A percentile compares a stretch with the other conserved stretches of the same genome.
These are phyloP conservation scores for Rotaria sp. DNA, from an alignment of 2,888 invertebrate species.

Conservation along the genomic window DNA sequence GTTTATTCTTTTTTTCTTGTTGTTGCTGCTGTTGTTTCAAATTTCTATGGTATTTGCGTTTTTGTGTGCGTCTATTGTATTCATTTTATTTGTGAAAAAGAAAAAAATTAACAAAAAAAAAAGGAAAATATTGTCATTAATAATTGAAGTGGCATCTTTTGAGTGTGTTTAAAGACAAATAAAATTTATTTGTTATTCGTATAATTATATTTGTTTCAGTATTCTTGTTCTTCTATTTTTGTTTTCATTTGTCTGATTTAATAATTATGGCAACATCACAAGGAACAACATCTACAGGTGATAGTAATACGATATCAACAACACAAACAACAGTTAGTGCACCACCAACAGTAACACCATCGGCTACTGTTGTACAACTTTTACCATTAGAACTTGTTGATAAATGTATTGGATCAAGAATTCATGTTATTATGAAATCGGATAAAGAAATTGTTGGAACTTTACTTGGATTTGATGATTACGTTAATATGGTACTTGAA, in stretches of 20 bases:
- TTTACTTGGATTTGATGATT: conserved; percentile 90
- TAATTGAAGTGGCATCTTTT: not conserved
- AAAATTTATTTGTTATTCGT: conserved; percentile 4
- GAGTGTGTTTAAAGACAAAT: not conserved
- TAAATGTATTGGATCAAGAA: conserved; percentile 96
- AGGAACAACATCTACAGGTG: not conserved
- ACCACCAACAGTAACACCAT: not conserved
- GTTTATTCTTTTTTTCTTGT: not conserved
- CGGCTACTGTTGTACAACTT: conserved; percentile 24
- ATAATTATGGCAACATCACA: not conserved
- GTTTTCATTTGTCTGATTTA: not conserved
- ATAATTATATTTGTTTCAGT: conserved; percentile 14
- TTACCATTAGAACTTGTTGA: conserved; percentile 76
- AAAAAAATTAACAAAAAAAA: not conserved
- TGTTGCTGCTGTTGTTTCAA: not conserved
- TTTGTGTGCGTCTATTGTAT: not conserved
- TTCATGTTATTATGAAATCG: conserved; percentile 99
- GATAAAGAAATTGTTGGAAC: conserved; percentile 99
- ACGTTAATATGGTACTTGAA: conserved; percentile 93
- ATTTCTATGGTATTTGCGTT: not conserved
- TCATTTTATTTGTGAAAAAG: not conserved
- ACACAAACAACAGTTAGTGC: not conserved
- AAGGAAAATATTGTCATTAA: no score
- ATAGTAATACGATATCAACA: not conserved
- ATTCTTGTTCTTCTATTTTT: not conserved